These are phyloP conservation scores for Myiozetetes cayanensis DNA, from an alignment of 2,113 vertebrate genomes.

Conservation along the genomic window DNA sequence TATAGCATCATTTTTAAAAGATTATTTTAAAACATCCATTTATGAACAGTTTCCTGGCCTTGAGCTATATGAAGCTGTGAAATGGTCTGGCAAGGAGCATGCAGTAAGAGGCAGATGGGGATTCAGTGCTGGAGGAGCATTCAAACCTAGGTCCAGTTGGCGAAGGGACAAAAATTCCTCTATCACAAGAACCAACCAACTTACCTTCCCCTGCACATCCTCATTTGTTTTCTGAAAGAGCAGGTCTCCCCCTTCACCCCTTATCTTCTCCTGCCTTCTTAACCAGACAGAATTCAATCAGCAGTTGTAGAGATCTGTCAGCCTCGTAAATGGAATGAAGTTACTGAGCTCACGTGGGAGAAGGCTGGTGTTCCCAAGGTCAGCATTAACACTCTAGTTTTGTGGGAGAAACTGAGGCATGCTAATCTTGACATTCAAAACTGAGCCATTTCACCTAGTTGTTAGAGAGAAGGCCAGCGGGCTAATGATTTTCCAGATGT, in stretches of 20 bases:
- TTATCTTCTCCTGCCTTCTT: not conserved
- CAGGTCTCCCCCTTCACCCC: not conserved
- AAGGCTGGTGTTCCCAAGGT: not conserved
- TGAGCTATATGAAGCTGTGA: constrained; percentile 11
- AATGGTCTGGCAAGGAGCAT: constrained; percentile 20
- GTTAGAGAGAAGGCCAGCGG: not conserved
- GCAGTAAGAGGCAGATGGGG: not conserved
- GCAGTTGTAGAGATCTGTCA: not conserved
- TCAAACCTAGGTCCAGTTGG: not conserved
- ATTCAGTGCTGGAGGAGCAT: constrained; percentile 32
- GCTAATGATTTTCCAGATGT: not conserved
- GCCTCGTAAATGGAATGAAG: not conserved
- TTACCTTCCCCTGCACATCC: not conserved
- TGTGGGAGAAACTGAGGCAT: not conserved
- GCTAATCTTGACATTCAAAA: not conserved
- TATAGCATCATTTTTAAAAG: too few species aligned
- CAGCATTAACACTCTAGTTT: not conserved
- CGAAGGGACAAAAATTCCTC: not conserved
- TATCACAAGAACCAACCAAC: not conserved
- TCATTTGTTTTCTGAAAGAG: not conserved
- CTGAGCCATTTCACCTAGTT: not conserved
- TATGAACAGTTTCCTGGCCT: not conserved
- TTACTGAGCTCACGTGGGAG: accelerated
- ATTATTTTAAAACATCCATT: not conserved
- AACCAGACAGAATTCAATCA: not conserved